These are phyloP conservation scores for Deilephila elpenor DNA, from an alignment of 2,888 invertebrate species.

Conservation along the genomic window DNA sequence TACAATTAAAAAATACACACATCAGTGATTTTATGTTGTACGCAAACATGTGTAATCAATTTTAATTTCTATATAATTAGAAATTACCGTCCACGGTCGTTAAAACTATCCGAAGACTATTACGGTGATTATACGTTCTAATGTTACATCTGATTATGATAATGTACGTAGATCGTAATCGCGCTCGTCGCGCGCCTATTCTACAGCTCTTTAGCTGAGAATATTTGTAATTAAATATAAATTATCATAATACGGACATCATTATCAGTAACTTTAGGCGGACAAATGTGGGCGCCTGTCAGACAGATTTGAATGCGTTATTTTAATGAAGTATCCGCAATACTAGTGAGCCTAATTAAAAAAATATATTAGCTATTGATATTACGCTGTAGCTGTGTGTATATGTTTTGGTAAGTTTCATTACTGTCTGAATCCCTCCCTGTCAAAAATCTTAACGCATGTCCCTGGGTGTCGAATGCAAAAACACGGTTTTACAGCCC, in stretches of 20 bases:
- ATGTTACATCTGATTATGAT: slow-evolving; percentile 20
- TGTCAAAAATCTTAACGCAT: no score
- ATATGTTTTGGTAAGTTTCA: no score
- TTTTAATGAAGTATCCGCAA: no score
- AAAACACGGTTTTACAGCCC: no score
- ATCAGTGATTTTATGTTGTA: background rate
- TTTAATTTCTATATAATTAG: slow-evolving; percentile 13
- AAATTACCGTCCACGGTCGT: slow-evolving; percentile 1
- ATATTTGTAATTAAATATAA: slow-evolving; percentile 9
- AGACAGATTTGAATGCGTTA: no score
- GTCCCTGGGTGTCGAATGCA: no score
- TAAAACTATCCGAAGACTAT: background rate
- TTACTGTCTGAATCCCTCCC: no score
- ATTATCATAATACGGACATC: background rate
- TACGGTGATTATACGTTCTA: slow-evolving; percentile 1
- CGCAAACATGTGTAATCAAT: background rate
- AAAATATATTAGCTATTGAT: no score
- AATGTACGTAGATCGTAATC: slow-evolving; percentile 15
- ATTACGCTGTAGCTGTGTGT: no score
- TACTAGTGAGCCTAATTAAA: no score
- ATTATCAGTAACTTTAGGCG: background rate
- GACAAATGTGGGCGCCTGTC: no score
- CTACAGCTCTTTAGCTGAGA: background rate
- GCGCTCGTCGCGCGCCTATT: background rate
- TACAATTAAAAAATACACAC: background rate